phyloP scores from a whole-genome alignment of 2,113 vertebrate genomes.

The Hippopotamus amphibius region DNA sequence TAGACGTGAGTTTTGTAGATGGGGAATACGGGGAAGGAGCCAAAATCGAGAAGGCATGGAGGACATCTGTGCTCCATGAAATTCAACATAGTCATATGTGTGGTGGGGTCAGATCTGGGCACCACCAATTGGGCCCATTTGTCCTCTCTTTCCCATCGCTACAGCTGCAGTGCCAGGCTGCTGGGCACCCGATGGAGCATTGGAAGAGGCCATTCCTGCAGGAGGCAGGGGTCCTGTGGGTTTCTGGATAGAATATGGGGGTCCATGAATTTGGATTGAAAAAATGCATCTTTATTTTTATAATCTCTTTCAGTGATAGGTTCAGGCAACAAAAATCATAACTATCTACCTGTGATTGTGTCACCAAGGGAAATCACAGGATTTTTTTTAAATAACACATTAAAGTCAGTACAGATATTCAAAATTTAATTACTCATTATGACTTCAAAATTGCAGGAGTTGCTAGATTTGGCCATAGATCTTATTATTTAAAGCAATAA shows the following conservation, averaged over 20 bases:
- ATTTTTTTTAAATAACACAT: background rate
- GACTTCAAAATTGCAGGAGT: background rate
- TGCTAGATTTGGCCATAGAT: background rate
- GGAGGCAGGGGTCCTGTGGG: background rate
- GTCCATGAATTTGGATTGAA: background rate
- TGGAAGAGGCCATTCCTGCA: background rate
- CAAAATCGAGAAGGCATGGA: background rate
- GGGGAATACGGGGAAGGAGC: background rate
- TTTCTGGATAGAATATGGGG: background rate
- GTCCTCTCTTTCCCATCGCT: background rate
- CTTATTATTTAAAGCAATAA: constrained; percentile 27
- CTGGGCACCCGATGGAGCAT: too few species aligned
- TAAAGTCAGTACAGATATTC: background rate
- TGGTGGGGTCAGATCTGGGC: background rate
- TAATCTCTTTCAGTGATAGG: background rate
- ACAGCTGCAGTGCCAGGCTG: background rate
- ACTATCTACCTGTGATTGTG: background rate
- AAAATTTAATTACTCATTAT: constrained; percentile 11
- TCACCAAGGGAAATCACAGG: constrained; percentile 1
- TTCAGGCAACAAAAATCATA: background rate
- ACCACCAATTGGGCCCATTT: background rate
- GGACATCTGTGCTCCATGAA: background rate
- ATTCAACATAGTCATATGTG: too few species aligned
- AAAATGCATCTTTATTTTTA: constrained; percentile 22
- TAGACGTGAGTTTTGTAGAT: background rate